Evolutionary conservation across 2,888 invertebrate species (phyloP).

Genomic region (Tachina fera): DNA sequence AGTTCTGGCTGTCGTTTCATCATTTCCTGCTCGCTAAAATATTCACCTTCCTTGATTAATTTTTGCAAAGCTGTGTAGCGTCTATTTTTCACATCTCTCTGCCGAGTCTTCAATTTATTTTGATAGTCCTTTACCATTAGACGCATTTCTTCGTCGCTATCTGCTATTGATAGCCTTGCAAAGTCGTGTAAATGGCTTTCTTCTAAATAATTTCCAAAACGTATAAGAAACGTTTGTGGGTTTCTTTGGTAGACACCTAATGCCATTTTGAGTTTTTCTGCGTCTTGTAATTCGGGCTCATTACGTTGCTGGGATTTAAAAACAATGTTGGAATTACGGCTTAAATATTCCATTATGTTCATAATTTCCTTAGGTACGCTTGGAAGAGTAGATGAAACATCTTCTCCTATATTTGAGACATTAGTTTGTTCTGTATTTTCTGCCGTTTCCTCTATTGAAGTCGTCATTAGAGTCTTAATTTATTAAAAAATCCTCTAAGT

Average conservation of each 20-base stretch:
- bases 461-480: conserved; percentile 27
- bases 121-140: conserved; percentile 87
- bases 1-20: conserved; percentile 94
- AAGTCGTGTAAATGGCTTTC: conserved; percentile 89
- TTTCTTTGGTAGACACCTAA: conserved; percentile 86
- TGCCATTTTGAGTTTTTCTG: conserved; percentile 89
- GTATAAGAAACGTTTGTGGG: conserved; percentile 88
- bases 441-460: conserved; percentile 27
- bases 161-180: conserved; percentile 80
- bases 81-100: conserved; percentile 88
- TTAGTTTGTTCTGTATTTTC: conserved; percentile 11
- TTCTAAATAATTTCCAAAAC: conserved; percentile 89
- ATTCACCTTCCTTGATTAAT: conserved; percentile 86
- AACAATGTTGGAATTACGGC: conserved; percentile 81
- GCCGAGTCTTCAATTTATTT: conserved; percentile 84
- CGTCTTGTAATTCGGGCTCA: conserved; percentile 88
- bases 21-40: conserved; percentile 97
- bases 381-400: not conserved
- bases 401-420: not conserved
- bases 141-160: conserved; percentile 84
- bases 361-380: conserved; percentile 73
- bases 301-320: conserved; percentile 93
- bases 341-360: conserved; percentile 78
- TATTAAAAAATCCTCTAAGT: not conserved
- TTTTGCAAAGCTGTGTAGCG: conserved; percentile 91